A percentile compares a stretch with the other conserved stretches of the same genome.
These are phyloP conservation scores for Lissocephala sabroskyi DNA, from an alignment of 2,888 invertebrate genomes.

Conservation along the genomic window DNA sequence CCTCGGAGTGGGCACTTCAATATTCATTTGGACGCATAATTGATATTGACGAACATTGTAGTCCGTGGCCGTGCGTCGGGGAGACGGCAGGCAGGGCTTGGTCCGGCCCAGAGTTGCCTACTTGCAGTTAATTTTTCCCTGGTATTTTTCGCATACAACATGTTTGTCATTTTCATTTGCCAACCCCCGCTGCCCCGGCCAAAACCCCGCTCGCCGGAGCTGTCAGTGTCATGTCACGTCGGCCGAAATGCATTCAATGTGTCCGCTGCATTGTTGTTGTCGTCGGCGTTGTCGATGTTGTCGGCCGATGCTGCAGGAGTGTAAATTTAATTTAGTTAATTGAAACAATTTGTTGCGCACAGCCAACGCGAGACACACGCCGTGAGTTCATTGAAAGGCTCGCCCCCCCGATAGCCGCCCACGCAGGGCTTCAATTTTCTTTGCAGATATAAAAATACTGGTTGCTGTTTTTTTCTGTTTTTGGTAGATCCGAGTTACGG, in stretches of 20 bases:
- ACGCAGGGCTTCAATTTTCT: not conserved
- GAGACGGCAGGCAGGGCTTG: not conserved
- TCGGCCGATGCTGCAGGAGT: slow-evolving; percentile 57
- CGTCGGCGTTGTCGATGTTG: slow-evolving; percentile 16
- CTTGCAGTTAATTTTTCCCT: slow-evolving; percentile 57
- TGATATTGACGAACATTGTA: slow-evolving; percentile 65
- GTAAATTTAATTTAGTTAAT: slow-evolving; percentile 72
- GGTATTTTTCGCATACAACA: slow-evolving; percentile 27
- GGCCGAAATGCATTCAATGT: slow-evolving; percentile 56
- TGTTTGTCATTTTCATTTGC: slow-evolving; percentile 51
- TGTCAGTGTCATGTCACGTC: slow-evolving; percentile 66
- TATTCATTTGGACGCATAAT: slow-evolving; percentile 67
- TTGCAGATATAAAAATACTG: too few species aligned
- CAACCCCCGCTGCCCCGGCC: not conserved
- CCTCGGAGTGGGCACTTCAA: slow-evolving; percentile 42
- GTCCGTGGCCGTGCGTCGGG: slow-evolving; percentile 27
- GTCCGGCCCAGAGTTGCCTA: slow-evolving; percentile 18
- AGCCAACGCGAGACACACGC: slow-evolving; percentile 28
- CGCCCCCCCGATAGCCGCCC: not conserved
- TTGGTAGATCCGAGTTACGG: slow-evolving; percentile 2
- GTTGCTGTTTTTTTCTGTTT: slow-evolving; percentile 7
- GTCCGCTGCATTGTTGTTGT: slow-evolving; percentile 29
- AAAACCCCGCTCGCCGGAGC: slow-evolving; percentile 18
- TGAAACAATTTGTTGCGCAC: slow-evolving; percentile 70
- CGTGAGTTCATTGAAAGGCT: slow-evolving; percentile 22